Conservation (phyloP, 1,140 invertebrate genomes). For the Conus betulinus region DNA sequence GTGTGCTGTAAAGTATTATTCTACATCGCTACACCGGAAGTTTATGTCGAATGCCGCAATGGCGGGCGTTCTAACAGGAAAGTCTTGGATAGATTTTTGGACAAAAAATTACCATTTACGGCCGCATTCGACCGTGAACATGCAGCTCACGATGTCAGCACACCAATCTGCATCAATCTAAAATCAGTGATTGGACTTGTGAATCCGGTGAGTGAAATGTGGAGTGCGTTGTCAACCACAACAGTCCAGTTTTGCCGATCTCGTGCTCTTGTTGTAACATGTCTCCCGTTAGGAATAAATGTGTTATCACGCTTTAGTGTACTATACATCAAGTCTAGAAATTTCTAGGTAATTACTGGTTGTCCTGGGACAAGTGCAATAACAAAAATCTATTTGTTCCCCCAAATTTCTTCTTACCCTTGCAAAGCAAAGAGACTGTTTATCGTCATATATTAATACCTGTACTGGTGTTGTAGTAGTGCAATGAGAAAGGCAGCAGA, state of each 20-base stretch:
- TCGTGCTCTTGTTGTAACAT: background rate
- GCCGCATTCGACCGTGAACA: slow-evolving; percentile 68
- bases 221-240: slow-evolving; percentile 30
- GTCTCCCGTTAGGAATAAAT: background rate
- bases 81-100: slow-evolving; percentile 68
- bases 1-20: background rate
- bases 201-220: slow-evolving; percentile 56
- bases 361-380: no score
- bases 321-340: no score
- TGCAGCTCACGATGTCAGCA: slow-evolving; percentile 63
- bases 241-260: background rate
- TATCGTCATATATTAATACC: no score
- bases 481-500: no score
- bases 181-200: slow-evolving; percentile 61
- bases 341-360: no score
- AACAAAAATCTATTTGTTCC: no score
- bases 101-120: slow-evolving; percentile 61
- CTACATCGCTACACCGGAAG: slow-evolving; percentile 30
- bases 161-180: slow-evolving; percentile 63
- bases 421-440: no score
- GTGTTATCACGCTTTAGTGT: no score
- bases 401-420: no score
- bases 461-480: no score
- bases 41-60: slow-evolving; percentile 57
- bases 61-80: slow-evolving; percentile 62